phyloP scores from a whole-genome alignment of 30 jellyfish, hydroid and myxozoan genomes.

The Nemopilema nomurai region DNA sequence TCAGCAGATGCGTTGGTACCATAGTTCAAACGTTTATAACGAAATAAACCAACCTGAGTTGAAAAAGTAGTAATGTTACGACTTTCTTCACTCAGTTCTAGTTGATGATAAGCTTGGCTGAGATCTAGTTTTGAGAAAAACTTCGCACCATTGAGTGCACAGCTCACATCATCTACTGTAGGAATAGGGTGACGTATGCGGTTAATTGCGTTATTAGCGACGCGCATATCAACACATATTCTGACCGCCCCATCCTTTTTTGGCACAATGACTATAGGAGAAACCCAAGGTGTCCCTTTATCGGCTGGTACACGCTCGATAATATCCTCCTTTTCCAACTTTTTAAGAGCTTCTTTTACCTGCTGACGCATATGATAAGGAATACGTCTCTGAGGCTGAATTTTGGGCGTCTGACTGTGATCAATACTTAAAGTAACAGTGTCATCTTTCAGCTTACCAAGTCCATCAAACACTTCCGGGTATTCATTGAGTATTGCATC shows the following conservation, averaged over 20 bases:
- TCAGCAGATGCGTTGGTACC: conserved; percentile 31
- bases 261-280: conserved; percentile 60
- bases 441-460: conserved; percentile 22
- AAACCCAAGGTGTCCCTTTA: conserved; percentile 64
- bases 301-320: conserved; percentile 55
- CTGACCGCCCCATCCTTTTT: conserved; percentile 62
- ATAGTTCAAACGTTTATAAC: conserved; percentile 17
- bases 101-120: conserved; percentile 26
- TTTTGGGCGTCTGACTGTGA: conserved; percentile 16
- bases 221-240: conserved; percentile 76
- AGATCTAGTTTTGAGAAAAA: conserved; percentile 31
- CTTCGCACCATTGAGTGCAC: conserved; percentile 38
- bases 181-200: conserved; percentile 51
- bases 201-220: conserved; percentile 61
- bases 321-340: conserved; percentile 52
- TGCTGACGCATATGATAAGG: conserved; percentile 69
- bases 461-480: conserved; percentile 28
- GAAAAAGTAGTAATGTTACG: conserved; percentile 27
- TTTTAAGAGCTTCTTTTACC: conserved; percentile 40
- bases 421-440: conserved; percentile 19
- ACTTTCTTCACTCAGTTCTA: conserved; percentile 8
- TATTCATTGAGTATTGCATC: conserved; percentile 11
- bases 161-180: conserved; percentile 28
- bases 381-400: conserved; percentile 45
- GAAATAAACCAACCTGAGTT: conserved; percentile 22